Conservation (phyloP, 2,113 vertebrate species). For the Sula dactylatra region DNA sequence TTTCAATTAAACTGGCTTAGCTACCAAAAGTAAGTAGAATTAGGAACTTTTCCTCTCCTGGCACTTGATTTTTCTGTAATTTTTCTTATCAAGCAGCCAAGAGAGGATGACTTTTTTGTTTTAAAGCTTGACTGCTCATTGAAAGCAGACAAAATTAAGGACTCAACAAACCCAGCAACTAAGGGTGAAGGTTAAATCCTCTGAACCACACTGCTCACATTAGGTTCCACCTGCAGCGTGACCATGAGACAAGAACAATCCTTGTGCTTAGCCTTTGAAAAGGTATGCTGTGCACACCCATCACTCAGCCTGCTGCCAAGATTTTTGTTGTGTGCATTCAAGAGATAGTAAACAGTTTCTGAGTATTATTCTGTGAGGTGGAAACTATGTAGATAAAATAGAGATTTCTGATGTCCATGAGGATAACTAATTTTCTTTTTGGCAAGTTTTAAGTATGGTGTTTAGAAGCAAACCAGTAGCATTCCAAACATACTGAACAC, state of each 20-base stretch:
- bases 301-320: not conserved
- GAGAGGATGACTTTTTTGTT: not conserved
- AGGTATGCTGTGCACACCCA: not conserved
- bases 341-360: not conserved
- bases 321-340: not conserved
- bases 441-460: not conserved
- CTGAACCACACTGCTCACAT: not conserved
- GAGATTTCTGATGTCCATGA: not conserved
- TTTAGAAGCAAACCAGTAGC: conserved; percentile 7
- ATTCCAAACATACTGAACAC: not conserved
- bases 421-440: not conserved
- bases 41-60: not conserved
- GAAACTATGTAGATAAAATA: not conserved
- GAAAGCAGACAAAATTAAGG: not conserved
- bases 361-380: not conserved
- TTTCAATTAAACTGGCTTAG: not conserved
- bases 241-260: not conserved
- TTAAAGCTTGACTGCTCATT: not conserved
- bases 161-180: not conserved
- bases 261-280: not conserved
- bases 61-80: not conserved
- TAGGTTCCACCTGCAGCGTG: not conserved
- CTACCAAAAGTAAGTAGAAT: not conserved
- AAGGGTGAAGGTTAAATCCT: not conserved
- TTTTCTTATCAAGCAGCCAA: not conserved